Base-by-base conservation (phyloP, 2,797 vertebrate genomes). In the Acestrorhynchus altus region DNA sequence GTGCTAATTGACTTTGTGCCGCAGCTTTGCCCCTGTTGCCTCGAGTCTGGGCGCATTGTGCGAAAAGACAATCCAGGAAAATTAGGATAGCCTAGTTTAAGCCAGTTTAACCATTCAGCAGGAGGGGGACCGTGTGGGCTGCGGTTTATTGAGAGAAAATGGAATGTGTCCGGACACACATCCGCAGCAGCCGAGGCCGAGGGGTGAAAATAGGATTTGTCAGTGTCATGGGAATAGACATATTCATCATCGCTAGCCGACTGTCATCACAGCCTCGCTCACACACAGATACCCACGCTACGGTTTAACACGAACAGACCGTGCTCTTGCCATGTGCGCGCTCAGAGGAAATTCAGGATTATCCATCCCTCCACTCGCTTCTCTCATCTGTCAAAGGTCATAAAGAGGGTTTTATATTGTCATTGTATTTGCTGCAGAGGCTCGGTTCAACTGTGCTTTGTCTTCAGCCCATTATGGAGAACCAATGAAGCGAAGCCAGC, bases 91-190 rank as follows among this genome's bases (percentile, higher is more conserved):
- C 54, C 54, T 56, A 56, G 54, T 24, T 24, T 67, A n/a, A 9
- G 22, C 54, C 26, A 56, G 54, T 24, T 24, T 67, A n/a, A 9
- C 66, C 47, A 46, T 77, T 65, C 51, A 8, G 70, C 42, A 59
- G 56, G 40, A 61, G 40, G 54, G 57, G 71, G 56, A 75, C 75
- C 39, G 66, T 72, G 67, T 31, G 28, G 56, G 26, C 26, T 49
- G 54, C 77, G 64, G 71, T 26, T 82, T 76, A 76, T 82, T 72
- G 77, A 64, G 72, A 84, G 80, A 80, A 83, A 85, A 86, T 77
- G 39, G 66, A 85, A 82, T 81, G 82, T 85, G 83, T 65, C 85
- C 81, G 73, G 46, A 77, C 75, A 79, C 76, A 86, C 83, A 76
- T 75, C 74, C 63, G 56, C 80, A 78, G 63, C 69, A 20, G 24